Evolutionary conservation across 2,888 invertebrate species (phyloP).

Genomic region (Noctua comes): DNA sequence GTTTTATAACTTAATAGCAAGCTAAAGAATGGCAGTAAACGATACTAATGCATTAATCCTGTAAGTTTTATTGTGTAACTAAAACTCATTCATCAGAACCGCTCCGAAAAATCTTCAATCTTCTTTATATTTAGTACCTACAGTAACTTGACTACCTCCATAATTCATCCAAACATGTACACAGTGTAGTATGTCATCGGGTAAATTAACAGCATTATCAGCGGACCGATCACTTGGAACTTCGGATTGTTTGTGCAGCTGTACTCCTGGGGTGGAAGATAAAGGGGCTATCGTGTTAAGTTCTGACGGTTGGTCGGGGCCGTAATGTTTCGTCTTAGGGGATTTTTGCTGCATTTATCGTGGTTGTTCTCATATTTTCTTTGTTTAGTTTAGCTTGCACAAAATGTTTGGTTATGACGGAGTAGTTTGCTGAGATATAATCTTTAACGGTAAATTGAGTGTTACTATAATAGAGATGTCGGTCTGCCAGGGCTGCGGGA

Average conservation of each 20-base stretch:
- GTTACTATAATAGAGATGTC: too few species aligned
- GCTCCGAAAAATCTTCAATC: background rate
- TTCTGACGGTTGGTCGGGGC: constrained; percentile 30
- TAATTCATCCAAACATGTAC: constrained; percentile 37
- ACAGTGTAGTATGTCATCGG: constrained; percentile 41
- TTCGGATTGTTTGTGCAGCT: constrained; percentile 61
- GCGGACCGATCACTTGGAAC: constrained; percentile 36
- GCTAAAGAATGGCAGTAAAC: background rate
- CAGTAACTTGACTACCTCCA: constrained; percentile 24
- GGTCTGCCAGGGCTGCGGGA: too few species aligned
- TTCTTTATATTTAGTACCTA: background rate
- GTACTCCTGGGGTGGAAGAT: constrained; percentile 42
- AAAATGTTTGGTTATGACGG: background rate
- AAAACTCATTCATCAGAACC: constrained; percentile 3
- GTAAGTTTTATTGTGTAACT: background rate
- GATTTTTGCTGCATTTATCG: constrained; percentile 39
- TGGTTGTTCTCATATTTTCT: constrained; percentile 17
- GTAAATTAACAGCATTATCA: constrained; percentile 55
- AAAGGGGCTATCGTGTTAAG: constrained; percentile 37
- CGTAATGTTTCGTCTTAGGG: constrained; percentile 13
- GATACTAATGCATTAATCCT: constrained; percentile 1
- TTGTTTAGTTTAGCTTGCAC: constrained; percentile 7
- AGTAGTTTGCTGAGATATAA: background rate
- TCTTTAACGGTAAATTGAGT: background rate
- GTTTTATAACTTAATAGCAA: background rate